Percentiles rank a stretch among this genome's conserved stretches.
Conservation (phyloP, 2,888 invertebrate species). For the Microctonus aethiopoides region DNA sequence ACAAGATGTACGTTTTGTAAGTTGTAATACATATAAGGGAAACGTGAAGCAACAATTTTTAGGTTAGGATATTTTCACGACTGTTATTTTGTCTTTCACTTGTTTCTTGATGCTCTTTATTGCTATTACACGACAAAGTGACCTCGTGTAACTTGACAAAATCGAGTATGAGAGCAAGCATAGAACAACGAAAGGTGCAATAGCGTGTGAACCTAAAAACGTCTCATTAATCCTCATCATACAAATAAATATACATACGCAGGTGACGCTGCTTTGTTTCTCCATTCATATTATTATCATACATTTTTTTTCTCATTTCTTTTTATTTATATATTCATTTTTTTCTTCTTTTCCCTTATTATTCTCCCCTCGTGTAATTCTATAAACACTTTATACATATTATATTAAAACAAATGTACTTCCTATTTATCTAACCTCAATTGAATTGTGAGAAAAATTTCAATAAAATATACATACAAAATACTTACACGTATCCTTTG, state of each 20-base stretch:
- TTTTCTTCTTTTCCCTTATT: too few relatives aligned
- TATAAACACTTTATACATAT: background rate
- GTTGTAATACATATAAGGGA: too few relatives aligned
- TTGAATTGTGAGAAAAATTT: conserved; percentile 32
- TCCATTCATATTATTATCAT: conserved; percentile 3
- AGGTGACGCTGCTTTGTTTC: conserved; percentile 29
- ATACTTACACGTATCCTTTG: background rate
- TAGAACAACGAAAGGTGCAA: conserved; percentile 16
- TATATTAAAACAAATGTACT: conserved; percentile 2
- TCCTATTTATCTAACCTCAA: background rate
- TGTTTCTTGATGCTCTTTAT: too few relatives aligned
- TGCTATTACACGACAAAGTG: background rate
- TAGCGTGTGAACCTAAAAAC: conserved; percentile 17
- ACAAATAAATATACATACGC: background rate
- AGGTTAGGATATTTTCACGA: conserved; percentile 8
- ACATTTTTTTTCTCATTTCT: conserved; percentile 7
- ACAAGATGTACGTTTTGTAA: too few relatives aligned
- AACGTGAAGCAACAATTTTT: conserved; percentile 2
- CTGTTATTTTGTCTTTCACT: conserved; percentile 23
- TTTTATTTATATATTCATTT: too few relatives aligned
- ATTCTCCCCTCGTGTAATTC: background rate
- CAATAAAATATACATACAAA: background rate
- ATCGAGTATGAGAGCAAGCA: conserved; percentile 14
- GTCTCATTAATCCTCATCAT: conserved; percentile 5
- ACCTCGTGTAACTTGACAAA: conserved; percentile 22